A percentile compares a stretch with the other conserved stretches of the same genome.
Conservation (phyloP, 53 echinoderm and acorn worm genomes). For the Luidia sarsii region DNA sequence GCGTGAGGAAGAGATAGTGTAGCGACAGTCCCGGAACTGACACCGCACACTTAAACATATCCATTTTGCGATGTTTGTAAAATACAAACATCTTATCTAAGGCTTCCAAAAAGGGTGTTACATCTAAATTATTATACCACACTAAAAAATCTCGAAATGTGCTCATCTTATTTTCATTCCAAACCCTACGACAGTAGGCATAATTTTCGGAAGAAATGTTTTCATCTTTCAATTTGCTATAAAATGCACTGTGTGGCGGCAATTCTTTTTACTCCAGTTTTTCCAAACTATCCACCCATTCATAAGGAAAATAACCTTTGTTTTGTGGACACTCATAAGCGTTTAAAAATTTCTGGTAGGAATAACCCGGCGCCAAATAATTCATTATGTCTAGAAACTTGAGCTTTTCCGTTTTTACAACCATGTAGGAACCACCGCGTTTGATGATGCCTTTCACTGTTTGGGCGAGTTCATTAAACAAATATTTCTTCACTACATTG, state of each 20-base stretch:
- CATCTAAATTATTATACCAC: too few relatives aligned
- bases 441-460: constrained; percentile 22
- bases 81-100: constrained; percentile 31
- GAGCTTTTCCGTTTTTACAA: constrained; percentile 21
- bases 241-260: constrained; percentile 33
- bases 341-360: constrained; percentile 42
- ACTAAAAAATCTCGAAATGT: constrained; percentile 46
- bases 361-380: constrained; percentile 46
- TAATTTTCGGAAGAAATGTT: constrained; percentile 40
- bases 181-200: constrained; percentile 33
- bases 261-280: constrained; percentile 14
- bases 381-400: constrained; percentile 39
- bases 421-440: constrained; percentile 7
- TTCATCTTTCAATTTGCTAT: constrained; percentile 11
- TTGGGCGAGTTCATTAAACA: constrained; percentile 15
- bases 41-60: too few relatives aligned
- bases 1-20: too few relatives aligned
- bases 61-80: constrained; percentile 17
- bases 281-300: not conserved
- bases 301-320: constrained; percentile 38
- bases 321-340: constrained; percentile 11
- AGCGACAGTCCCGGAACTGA: too few relatives aligned
- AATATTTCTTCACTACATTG: constrained; percentile 18
- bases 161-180: constrained; percentile 23
- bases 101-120: constrained; percentile 49